phyloP scores from a whole-genome alignment of 2,888 invertebrate genomes.

The Dynastes maya region DNA sequence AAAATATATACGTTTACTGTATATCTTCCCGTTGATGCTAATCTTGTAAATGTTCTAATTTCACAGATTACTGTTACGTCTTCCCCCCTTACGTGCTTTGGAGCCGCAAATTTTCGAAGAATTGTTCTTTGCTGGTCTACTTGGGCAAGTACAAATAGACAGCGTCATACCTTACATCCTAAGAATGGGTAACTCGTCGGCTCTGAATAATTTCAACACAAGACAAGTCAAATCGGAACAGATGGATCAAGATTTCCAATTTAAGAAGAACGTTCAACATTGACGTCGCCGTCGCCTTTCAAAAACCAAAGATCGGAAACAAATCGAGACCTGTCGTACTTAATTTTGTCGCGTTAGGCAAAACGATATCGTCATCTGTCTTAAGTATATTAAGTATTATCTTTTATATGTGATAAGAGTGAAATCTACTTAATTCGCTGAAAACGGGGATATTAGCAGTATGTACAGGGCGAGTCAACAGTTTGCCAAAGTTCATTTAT shows the following conservation, averaged over 20 bases:
- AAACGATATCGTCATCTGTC: not conserved
- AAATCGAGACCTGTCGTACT: not conserved
- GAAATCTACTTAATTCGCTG: constrained; percentile 6
- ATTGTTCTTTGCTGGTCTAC: constrained; percentile 91
- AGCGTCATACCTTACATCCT: constrained; percentile 95
- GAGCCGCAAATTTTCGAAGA: constrained; percentile 88
- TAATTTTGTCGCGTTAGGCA: not conserved
- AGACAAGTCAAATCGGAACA: constrained; percentile 67
- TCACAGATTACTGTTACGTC: constrained; percentile 77
- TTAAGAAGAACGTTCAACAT: constrained; percentile 36
- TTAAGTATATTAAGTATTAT: no score
- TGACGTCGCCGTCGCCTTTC: constrained; percentile 7
- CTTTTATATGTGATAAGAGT: not conserved
- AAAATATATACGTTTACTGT: no score
- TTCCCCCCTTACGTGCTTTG: constrained; percentile 82
- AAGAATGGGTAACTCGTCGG: constrained; percentile 69
- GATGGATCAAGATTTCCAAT: constrained; percentile 59
- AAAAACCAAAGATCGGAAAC: not conserved
- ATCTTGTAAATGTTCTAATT: not conserved
- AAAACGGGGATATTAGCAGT: no score
- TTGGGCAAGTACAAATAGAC: constrained; percentile 95
- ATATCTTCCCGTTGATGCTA: no score
- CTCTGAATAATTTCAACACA: constrained; percentile 48
- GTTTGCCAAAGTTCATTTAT: no score
- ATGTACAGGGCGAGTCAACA: no score